These are phyloP conservation scores for Aegithalos caudatus DNA, from an alignment of 2,113 vertebrate genomes.

Conservation along the genomic window DNA sequence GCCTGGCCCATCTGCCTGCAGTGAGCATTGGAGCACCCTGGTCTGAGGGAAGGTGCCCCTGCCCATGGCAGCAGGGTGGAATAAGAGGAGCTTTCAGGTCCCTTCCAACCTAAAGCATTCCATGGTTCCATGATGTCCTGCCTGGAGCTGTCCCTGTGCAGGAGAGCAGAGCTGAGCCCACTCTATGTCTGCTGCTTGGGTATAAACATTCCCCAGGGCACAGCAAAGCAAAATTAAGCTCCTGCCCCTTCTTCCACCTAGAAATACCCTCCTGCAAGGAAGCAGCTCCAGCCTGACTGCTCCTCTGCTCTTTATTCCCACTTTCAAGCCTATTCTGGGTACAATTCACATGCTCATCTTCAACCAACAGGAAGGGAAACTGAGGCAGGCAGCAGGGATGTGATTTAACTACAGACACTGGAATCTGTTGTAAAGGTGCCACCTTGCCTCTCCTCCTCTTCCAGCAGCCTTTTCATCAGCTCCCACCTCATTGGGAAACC, in stretches of 20 bases:
- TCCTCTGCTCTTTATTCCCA: neutral
- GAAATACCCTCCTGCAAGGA: neutral
- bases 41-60: neutral
- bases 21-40: neutral
- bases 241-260: neutral
- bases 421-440: neutral
- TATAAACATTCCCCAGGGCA: neutral
- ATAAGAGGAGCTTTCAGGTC: neutral
- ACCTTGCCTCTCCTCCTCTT: neutral
- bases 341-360: accelerated
- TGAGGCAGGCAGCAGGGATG: neutral
- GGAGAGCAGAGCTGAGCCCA: neutral
- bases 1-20: neutral
- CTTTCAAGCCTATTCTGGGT: neutral
- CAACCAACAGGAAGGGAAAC: neutral
- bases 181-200: accelerated
- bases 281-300: neutral
- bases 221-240: neutral
- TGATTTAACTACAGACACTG: neutral
- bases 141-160: accelerated
- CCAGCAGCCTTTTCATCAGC: neutral
- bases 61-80: neutral
- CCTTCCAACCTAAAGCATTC: neutral
- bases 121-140: neutral
- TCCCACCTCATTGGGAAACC: neutral